These are phyloP conservation scores for Ethmia dodecea DNA, from an alignment of 2,888 invertebrate species.

Conservation along the genomic window DNA sequence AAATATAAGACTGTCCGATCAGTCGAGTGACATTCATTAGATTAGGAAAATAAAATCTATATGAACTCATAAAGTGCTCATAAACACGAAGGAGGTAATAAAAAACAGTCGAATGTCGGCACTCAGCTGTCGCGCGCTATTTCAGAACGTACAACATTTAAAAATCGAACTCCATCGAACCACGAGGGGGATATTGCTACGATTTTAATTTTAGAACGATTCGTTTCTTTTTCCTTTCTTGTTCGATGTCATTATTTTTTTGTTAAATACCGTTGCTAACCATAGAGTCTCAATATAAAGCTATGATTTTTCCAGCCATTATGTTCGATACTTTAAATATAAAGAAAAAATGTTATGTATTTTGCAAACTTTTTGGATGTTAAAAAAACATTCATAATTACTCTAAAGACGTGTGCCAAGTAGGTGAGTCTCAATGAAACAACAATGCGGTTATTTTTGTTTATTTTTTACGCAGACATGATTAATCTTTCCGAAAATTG, in stretches of 20 bases:
- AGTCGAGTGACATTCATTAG: conserved; percentile 59
- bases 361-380: conserved; percentile 19
- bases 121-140: conserved; percentile 75
- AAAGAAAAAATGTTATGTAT: conserved; percentile 6
- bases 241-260: conserved; percentile 22
- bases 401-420: conserved; percentile 45
- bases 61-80: conserved; percentile 74
- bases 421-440: conserved; percentile 66
- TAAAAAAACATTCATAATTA: conserved; percentile 11
- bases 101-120: conserved; percentile 68
- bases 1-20: conserved; percentile 62
- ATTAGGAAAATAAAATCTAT: conserved; percentile 70
- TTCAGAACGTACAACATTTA: conserved; percentile 62
- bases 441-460: conserved; percentile 23
- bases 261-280: conserved; percentile 17
- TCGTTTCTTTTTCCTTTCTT: conserved; percentile 39
- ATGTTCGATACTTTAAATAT: background rate
- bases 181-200: conserved; percentile 52
- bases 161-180: conserved; percentile 73
- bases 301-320: background rate
- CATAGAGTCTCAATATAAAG: conserved; percentile 22
- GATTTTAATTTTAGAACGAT: conserved; percentile 60
- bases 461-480: too few relatives aligned
- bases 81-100: conserved; percentile 74
- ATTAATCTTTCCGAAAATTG: conserved; percentile 11